Evolutionary conservation across 2,797 vertebrate species (phyloP).

Genomic region (Enteromius argenteus): DNA sequence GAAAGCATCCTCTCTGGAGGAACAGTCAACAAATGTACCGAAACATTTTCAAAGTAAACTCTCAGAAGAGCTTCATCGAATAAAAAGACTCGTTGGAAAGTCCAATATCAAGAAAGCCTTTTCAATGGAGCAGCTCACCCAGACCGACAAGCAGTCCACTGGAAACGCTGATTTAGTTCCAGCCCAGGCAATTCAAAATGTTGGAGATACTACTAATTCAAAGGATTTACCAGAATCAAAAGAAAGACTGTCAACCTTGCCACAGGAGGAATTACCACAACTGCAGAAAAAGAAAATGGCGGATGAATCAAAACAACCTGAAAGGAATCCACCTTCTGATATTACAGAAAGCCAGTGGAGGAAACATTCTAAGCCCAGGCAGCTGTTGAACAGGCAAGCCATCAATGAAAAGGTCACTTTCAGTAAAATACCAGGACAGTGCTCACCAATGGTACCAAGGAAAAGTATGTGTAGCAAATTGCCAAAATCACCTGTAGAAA

Average conservation of each 20-base stretch:
- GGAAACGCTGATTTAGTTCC: conserved; percentile 73
- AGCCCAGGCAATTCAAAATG: conserved; percentile 70
- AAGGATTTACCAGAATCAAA: neutral
- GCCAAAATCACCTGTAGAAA: conserved; percentile 36
- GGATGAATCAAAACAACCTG: neutral
- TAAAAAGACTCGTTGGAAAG: conserved; percentile 88
- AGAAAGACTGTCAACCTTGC: neutral
- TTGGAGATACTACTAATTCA: conserved; percentile 63
- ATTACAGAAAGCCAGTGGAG: conserved; percentile 53
- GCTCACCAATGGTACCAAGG: conserved; percentile 69
- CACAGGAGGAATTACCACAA: neutral
- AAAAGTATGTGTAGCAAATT: conserved; percentile 63
- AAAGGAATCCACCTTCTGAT: neutral
- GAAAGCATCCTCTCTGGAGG: conserved; percentile 89
- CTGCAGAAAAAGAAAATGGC: neutral
- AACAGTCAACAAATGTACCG: conserved; percentile 82
- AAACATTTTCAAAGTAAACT: conserved; percentile 89
- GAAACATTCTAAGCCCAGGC: conserved; percentile 18
- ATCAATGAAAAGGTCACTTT: conserved; percentile 56
- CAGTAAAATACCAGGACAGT: conserved; percentile 74
- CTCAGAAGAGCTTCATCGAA: conserved; percentile 88
- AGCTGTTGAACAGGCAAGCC: conserved; percentile 50
- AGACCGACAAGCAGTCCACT: conserved; percentile 66
- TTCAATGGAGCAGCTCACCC: conserved; percentile 76
- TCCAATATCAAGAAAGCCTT: conserved; percentile 86